Evolutionary conservation across 1,140 invertebrate species (phyloP), one percentile per base, ranked within the genome.

Genomic region (Phymorhynchus buccinoides): DNA sequence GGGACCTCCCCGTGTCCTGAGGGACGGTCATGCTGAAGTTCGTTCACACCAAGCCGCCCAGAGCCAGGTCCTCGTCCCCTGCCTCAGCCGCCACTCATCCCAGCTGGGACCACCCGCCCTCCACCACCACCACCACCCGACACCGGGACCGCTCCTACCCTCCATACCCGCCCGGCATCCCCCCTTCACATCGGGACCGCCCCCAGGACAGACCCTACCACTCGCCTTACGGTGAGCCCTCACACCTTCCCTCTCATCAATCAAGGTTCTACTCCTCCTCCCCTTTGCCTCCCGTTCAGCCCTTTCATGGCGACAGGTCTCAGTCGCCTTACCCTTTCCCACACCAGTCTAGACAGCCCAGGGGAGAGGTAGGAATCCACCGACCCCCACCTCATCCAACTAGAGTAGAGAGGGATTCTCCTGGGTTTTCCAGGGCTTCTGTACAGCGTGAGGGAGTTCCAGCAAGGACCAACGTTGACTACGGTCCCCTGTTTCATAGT

Each of bases 21-120:
- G 71, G 37, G 30, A n/a, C 42, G n/a, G 84, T 79, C 78, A 85
- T 87, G 83, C 86, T 87, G 35, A 87, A 84, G 79, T 87, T 87
- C 68, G 84, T 84, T 39, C 62, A 73, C 35, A 82, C 84, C 32
- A 84, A 87, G 56, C 84, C 83, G 79, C 83, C 83, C 22, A 52
- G 86, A 82, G 83, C 68, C 68, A 77, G 80, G 44, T 87, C 80
- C 27, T 16, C 68, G 62, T 78, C 48, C 35, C 52, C 75, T 41
- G 79, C 32, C 77, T 68, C 84, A 3, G 14, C 66, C n/a, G 4
- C 48, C 14, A 7, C 77, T n/a, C 48, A 14, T n/a, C 32, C 84
- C 35, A 71, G 56, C 39, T 27, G 32, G 35, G 52, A 68, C 52
- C 39, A 22, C 52, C 42, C 78, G 37, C 9, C 75, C 71, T 35